Percentiles rank a stretch among this genome's conserved stretches.
phyloP scores from a whole-genome alignment of 1,140 invertebrate species.

The Cephus cinctus region DNA sequence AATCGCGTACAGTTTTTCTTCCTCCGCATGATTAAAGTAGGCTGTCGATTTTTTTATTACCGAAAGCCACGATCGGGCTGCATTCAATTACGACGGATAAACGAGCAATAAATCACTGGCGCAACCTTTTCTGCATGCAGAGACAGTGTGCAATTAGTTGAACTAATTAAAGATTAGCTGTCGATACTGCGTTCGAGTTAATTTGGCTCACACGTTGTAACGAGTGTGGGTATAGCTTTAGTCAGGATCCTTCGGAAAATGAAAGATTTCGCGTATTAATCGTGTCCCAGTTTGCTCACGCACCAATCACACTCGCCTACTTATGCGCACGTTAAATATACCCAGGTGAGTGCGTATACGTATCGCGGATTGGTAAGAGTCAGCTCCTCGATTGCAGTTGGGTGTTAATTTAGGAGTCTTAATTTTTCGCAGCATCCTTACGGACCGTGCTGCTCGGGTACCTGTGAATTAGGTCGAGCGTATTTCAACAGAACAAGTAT shows the following conservation, averaged over 20 bases:
- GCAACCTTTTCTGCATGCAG: constrained; percentile 37
- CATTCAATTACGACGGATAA: constrained; percentile 42
- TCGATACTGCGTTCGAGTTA: constrained; percentile 45
- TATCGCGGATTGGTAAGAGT: not conserved
- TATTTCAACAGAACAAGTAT: too few relatives aligned
- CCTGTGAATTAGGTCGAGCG: too few relatives aligned
- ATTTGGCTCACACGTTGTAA: constrained; percentile 25
- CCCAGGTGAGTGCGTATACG: not conserved
- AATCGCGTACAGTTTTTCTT: too few relatives aligned
- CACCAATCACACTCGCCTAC: not conserved
- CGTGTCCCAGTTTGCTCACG: too few relatives aligned
- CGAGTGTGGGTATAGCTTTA: not conserved
- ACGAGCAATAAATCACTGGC: constrained; percentile 11
- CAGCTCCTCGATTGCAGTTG: not conserved
- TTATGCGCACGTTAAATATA: not conserved
- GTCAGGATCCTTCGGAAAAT: constrained; percentile 18
- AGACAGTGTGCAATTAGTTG: constrained; percentile 40
- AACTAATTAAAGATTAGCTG: constrained; percentile 45
- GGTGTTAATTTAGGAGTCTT: not conserved
- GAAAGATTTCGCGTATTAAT: constrained; percentile 2
- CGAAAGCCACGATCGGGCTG: too few relatives aligned
- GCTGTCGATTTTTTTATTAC: too few relatives aligned
- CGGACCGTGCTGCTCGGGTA: too few relatives aligned
- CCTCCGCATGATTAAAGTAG: too few relatives aligned
- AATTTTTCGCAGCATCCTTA: too few relatives aligned